Evolutionary conservation across 2,113 vertebrate genomes (phyloP).

Genomic region (Pollachius pollachius): DNA sequence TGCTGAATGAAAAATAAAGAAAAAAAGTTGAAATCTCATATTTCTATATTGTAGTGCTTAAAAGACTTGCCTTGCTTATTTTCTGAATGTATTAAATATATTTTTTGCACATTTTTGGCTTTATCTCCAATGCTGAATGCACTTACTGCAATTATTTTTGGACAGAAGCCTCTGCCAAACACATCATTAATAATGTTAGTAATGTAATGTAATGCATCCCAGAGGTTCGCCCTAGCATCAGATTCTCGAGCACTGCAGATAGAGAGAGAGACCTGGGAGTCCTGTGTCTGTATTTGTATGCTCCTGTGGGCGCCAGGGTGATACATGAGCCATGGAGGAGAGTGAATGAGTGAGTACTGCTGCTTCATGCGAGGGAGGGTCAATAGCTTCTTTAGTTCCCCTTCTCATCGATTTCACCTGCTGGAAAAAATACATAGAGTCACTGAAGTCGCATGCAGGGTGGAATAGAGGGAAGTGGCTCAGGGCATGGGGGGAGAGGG

Average conservation of each 20-base stretch:
- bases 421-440: slow-evolving; percentile 67
- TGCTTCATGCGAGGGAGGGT: slow-evolving; percentile 52
- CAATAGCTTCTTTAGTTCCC: slow-evolving; percentile 73
- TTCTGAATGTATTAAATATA: too few species aligned
- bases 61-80: too few species aligned
- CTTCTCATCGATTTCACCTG: slow-evolving; percentile 73
- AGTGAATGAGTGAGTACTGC: slow-evolving; percentile 66
- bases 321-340: slow-evolving; percentile 49
- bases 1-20: too few species aligned
- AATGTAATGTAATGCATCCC: too few species aligned
- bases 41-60: too few species aligned
- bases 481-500: slow-evolving; percentile 46
- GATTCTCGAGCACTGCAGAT: not conserved
- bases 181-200: too few species aligned
- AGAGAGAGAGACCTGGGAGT: slow-evolving; percentile 7
- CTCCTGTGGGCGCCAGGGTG: slow-evolving; percentile 49
- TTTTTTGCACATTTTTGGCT: too few species aligned
- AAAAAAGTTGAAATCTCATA: too few species aligned
- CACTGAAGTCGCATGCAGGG: not conserved
- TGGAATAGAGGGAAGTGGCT: slow-evolving; percentile 18
- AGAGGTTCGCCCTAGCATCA: too few species aligned
- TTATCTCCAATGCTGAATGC: too few species aligned
- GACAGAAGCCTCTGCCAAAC: too few species aligned
- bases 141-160: too few species aligned
- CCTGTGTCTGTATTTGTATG: slow-evolving; percentile 61